Base-by-base conservation (phyloP, 2,113 vertebrate genomes). In the Coptodon bakossiorum region DNA sequence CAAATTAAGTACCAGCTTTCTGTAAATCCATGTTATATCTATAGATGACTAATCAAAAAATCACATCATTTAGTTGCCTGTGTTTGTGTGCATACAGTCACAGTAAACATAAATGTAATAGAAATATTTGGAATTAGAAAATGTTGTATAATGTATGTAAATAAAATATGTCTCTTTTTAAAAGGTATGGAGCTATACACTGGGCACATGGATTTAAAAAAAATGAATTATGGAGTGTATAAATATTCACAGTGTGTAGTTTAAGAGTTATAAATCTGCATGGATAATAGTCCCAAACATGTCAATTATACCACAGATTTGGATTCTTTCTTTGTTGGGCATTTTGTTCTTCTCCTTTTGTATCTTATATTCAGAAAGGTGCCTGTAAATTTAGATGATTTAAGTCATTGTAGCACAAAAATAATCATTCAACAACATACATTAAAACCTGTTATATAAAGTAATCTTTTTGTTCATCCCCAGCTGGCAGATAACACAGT, bases 401-500 rank as follows among this genome's bases (percentile, higher is more conserved):
- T 76, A 17, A 17, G 19, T 53, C 17, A 50, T 12, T 50, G 16
- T 4, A 7, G 3, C 12, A 59, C 16, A 27, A 22, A 5, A 9
- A 84, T 38, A 88, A 59, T 6, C 3, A 79, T 43, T 85, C n/a
- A 68, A 40, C 40, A 40, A 17, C 29, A 63, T 11, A 78, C 6
- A 52, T 50, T 78, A 78, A 78, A 78, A 78, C 17, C 16, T 9
- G 10, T n/a, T 52, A 78, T 50, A 50, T 50, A 31, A 50, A 31
- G 68, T 66, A 73, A 45, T 78, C 10, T 80, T 66, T 82, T 63
- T 79, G 34, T 48, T 83, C 5, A 6, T 38, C 27, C 43, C 68
- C 88, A 96, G 95, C 50, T 89, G 89, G 93, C 91, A 87, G 80
- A 73, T 83, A 81, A 84, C 86, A 48, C 89, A 88, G 76, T 48